Base-by-base conservation (phyloP, 2,113 vertebrate species). In the Tauraco erythrolophus region DNA sequence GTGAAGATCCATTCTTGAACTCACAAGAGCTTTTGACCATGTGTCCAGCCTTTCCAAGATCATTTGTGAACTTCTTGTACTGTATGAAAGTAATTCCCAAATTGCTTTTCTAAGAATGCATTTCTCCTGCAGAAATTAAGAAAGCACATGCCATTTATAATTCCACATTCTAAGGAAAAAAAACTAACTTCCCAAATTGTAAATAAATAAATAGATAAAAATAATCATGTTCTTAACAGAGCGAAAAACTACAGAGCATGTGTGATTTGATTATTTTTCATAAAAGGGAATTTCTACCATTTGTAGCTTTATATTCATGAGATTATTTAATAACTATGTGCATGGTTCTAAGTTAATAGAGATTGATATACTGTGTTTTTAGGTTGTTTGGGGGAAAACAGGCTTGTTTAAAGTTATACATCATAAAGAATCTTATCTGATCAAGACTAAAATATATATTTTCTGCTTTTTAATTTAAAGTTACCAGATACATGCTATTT, bases 331-430 rank as follows among this genome's bases (percentile, higher is more conserved):
- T 62, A 43, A 48, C 8, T 43, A 2, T 7, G 69, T 31, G 14
- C 1, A 31, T 60, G 8, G 0, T 71, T 84, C 37, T 66, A 58
- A 51, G 8, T 37, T 45, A 68, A 22, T 23, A 69, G 35, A 82
- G 78, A 75, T 3, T 12, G 14, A 45, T 68, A 30, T 13, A 11
- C 5, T 60, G 4, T 35, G 13, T 71, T 91, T 84, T 83, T 27
- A 68, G 37, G 10, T 51, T 62, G 11, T 24, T 12, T n/a, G 4
- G 10, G 5, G 19, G 4, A 19, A 76, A 81, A 41, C 3, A 2
- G 1, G 3, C 0, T 4, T 35, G 45, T 80, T 53, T 5, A 31
- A 78, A 70, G 14, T 21, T 56, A 60, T 24, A 48, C 1, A 11
- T 35, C 4, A 37, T 39, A 82, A 62, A 79, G 81, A 45, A 3